Conservation (phyloP, 2,888 invertebrate genomes). For the Beris morrisii region DNA sequence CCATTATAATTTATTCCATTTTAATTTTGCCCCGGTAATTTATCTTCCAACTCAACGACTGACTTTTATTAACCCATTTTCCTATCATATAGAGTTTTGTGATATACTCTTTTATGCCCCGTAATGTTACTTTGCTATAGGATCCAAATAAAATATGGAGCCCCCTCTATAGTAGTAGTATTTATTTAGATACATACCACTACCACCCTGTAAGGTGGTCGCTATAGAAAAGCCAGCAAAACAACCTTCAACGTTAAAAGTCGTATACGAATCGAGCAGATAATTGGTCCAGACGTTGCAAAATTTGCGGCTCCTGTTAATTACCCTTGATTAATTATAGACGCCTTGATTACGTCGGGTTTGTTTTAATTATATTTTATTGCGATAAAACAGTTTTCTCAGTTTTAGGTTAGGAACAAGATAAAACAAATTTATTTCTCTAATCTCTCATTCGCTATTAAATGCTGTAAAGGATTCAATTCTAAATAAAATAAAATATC, state of each 20-base stretch:
- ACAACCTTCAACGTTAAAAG: not conserved
- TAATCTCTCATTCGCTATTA: conserved; percentile 8
- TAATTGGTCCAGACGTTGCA: conserved; percentile 44
- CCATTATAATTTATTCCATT: conserved; percentile 43
- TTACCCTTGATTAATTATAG: conserved; percentile 44
- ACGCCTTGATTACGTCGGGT: conserved; percentile 35
- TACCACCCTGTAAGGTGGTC: too few relatives aligned
- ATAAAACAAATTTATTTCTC: conserved; percentile 15
- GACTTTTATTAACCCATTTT: conserved; percentile 26
- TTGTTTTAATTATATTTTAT: conserved; percentile 32
- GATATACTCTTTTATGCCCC: too few relatives aligned
- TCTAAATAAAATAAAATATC: too few relatives aligned
- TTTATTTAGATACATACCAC: too few relatives aligned
- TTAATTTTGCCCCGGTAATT: conserved; percentile 41
- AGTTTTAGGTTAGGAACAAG: conserved; percentile 13
- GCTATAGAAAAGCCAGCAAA: too few relatives aligned
- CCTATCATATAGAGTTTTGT: not conserved
- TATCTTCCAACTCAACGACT: conserved; percentile 23
- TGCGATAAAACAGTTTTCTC: conserved; percentile 6
- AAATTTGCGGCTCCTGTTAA: conserved; percentile 44
- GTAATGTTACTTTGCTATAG: too few relatives aligned
- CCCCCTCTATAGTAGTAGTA: too few relatives aligned
- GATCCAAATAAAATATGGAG: too few relatives aligned
- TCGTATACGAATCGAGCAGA: conserved; percentile 36
- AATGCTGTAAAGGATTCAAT: too few relatives aligned